phyloP scores from a whole-genome alignment of 2,113 vertebrate species.

The Etheostoma cragini region DNA sequence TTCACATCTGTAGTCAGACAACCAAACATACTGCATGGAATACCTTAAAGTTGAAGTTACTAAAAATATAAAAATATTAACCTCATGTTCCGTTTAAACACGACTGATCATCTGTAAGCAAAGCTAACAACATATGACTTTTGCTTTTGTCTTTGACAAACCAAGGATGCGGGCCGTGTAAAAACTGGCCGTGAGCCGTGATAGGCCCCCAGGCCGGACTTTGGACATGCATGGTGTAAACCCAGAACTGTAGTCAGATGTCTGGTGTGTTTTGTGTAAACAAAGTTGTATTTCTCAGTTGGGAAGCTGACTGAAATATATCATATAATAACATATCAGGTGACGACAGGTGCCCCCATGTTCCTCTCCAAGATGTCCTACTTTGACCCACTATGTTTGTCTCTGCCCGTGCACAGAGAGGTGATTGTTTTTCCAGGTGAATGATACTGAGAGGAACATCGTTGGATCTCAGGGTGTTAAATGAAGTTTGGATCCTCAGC shows the following conservation, averaged over 20 bases:
- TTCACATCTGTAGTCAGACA: no score
- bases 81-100: no score
- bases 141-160: no score
- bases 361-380: neutral
- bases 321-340: neutral
- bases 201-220: no score
- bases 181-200: no score
- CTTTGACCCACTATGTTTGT: neutral
- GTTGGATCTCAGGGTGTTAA: constrained; percentile 7
- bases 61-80: no score
- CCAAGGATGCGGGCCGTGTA: no score
- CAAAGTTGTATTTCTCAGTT: neutral
- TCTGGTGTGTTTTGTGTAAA: neutral
- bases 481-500: constrained; percentile 28
- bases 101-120: no score
- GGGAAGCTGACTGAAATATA: neutral
- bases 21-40: no score
- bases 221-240: neutral
- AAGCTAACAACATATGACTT: no score
- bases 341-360: neutral
- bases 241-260: neutral
- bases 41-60: no score
- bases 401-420: neutral
- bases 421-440: constrained; percentile 38
- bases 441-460: neutral